These are phyloP conservation scores for Choloepus didactylus DNA, from an alignment of 2,797 vertebrate genomes.

Conservation along the genomic window DNA sequence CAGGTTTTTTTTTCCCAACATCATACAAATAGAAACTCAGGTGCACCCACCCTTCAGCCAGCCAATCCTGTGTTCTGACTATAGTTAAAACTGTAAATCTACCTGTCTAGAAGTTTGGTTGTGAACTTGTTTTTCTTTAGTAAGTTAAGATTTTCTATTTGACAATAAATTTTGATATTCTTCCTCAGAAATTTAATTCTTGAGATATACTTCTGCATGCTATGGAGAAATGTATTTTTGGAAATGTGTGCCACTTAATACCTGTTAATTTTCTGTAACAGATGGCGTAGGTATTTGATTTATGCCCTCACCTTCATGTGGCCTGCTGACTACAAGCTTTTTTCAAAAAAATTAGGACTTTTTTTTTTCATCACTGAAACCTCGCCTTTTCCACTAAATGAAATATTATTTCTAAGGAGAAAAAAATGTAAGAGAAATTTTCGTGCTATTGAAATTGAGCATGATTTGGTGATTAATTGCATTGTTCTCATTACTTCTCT, in stretches of 20 bases:
- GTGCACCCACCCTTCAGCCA: background rate
- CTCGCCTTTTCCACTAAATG: constrained; percentile 81
- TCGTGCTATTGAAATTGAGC: constrained; percentile 86
- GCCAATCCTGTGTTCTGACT: background rate
- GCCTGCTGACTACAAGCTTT: constrained; percentile 86
- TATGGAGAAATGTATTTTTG: constrained; percentile 87
- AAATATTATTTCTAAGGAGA: constrained; percentile 87
- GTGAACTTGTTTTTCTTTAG: constrained; percentile 75
- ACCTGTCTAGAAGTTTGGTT: constrained; percentile 76
- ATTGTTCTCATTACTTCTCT: constrained; percentile 86
- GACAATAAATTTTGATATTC: constrained; percentile 79
- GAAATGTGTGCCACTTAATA: constrained; percentile 87
- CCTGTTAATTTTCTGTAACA: constrained; percentile 87
- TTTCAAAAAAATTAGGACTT: constrained; percentile 55
- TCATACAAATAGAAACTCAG: background rate
- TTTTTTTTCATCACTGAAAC: constrained; percentile 84
- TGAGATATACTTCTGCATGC: constrained; percentile 72
- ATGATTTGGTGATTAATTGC: constrained; percentile 87
- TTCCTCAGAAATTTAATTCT: constrained; percentile 81
- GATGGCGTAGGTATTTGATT: constrained; percentile 88
- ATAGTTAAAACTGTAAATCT: constrained; percentile 70
- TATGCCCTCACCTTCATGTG: constrained; percentile 87
- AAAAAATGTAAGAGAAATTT: constrained; percentile 85
- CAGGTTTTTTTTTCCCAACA: background rate
- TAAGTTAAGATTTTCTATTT: constrained; percentile 81